These are phyloP conservation scores for Zeugodacus cucurbitae DNA, from an alignment of 1,140 invertebrate species.

Conservation along the genomic window DNA sequence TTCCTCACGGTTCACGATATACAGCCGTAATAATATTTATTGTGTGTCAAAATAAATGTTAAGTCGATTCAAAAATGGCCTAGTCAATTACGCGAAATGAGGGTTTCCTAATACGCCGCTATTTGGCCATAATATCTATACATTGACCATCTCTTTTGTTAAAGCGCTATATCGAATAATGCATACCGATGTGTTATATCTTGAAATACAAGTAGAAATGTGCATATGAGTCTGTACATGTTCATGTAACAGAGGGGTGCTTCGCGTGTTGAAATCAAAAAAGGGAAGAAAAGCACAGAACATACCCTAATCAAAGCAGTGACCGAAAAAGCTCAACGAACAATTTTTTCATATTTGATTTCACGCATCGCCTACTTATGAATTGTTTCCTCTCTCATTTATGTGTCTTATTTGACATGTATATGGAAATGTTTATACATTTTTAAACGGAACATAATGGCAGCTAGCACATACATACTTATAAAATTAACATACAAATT, in stretches of 20 bases:
- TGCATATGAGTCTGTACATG: background rate
- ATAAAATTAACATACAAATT: background rate
- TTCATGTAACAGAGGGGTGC: background rate
- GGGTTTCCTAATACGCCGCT: background rate
- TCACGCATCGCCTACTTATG: conserved; percentile 1
- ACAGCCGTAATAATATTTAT: conserved; percentile 9
- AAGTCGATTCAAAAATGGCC: conserved; percentile 18
- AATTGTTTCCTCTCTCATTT: background rate
- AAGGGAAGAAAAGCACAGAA: background rate
- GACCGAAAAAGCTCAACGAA: conserved; percentile 6
- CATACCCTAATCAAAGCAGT: background rate
- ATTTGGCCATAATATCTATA: background rate
- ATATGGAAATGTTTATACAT: background rate
- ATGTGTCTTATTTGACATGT: background rate
- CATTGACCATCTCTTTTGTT: background rate
- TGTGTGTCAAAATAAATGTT: conserved; percentile 27
- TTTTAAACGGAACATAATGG: background rate
- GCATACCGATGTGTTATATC: background rate
- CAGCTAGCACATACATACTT: background rate
- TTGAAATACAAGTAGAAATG: background rate
- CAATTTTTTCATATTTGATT: conserved; percentile 8
- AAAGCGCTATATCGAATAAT: background rate
- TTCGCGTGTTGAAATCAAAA: background rate
- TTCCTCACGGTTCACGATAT: background rate
- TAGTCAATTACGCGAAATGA: background rate